These are phyloP conservation scores for Regulus satrapa DNA, from an alignment of 2,113 vertebrate species.

Conservation along the genomic window DNA sequence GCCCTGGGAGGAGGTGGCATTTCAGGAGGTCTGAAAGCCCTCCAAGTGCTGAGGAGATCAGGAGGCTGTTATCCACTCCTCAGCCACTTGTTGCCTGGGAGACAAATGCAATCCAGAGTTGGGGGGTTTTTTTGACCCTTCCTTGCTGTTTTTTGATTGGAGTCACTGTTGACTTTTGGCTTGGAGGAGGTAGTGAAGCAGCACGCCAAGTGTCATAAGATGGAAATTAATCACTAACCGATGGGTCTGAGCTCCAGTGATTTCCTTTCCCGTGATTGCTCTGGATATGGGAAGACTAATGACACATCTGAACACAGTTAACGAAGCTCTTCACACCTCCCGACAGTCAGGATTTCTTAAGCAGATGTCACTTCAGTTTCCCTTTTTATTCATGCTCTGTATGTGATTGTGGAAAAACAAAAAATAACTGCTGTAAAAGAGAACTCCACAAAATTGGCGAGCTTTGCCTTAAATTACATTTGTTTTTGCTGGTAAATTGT, in stretches of 20 bases:
- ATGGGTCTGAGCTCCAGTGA: slow-evolving; percentile 63
- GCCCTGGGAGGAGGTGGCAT: neutral
- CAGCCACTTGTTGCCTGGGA: slow-evolving; percentile 45
- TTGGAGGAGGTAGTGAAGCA: slow-evolving; percentile 3
- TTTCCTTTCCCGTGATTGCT: slow-evolving; percentile 61
- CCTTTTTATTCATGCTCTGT: neutral
- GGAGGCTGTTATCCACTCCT: neutral
- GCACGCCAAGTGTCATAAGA: neutral
- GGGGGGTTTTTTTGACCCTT: neutral
- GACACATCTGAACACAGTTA: neutral
- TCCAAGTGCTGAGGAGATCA: neutral
- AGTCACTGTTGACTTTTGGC: neutral
- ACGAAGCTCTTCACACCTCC: neutral
- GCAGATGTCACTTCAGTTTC: neutral
- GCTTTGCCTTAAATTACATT: neutral
- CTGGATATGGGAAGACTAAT: neutral
- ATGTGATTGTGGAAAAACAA: neutral
- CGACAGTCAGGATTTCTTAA: neutral
- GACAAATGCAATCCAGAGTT: slow-evolving; percentile 49
- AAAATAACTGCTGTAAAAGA: neutral
- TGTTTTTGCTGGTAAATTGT: neutral
- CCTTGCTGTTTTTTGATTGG: slow-evolving; percentile 17
- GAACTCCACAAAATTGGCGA: neutral
- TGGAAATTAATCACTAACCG: slow-evolving; percentile 65
- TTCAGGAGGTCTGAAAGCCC: neutral